These are phyloP conservation scores for Piezodorus guildinii DNA, from an alignment of 1,140 invertebrate species.

Conservation along the genomic window DNA sequence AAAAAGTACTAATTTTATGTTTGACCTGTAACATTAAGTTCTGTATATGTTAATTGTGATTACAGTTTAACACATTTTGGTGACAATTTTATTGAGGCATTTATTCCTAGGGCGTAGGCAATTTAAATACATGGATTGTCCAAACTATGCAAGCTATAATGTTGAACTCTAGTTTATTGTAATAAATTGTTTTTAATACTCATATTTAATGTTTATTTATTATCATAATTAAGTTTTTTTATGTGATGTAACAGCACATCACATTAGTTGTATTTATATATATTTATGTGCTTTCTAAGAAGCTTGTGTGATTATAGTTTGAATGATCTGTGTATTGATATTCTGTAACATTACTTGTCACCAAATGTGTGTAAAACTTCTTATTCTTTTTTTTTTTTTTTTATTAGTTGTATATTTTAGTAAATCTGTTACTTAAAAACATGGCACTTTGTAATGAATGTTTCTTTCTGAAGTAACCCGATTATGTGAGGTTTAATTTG, in stretches of 20 bases:
- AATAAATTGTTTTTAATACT: conserved; percentile 7
- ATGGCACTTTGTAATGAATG: neutral
- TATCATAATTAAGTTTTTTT: neutral
- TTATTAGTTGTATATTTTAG: conserved; percentile 8
- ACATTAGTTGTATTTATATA: conserved; percentile 7
- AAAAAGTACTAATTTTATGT: neutral
- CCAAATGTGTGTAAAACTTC: neutral
- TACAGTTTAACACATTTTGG: neutral
- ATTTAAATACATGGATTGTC: conserved; percentile 8
- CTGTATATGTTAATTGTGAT: conserved; percentile 1
- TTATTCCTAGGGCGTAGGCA: conserved; percentile 3
- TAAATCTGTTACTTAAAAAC: conserved; percentile 5
- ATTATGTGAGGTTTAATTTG: too few relatives aligned
- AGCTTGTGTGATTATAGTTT: conserved; percentile 5
- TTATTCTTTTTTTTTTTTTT: too few relatives aligned
- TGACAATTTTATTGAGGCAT: neutral
- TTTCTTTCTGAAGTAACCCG: too few relatives aligned
- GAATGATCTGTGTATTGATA: conserved; percentile 14
- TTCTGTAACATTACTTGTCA: neutral
- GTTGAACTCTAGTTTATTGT: too few relatives aligned
- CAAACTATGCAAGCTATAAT: neutral
- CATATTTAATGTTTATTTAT: conserved; percentile 2
- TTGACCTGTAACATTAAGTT: conserved; percentile 2
- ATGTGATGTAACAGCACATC: neutral
- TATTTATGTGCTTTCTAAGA: neutral